A percentile compares a stretch with the other conserved stretches of the same genome.
Evolutionary conservation across 2,113 vertebrate species (phyloP).

Genomic region (Hyperopisus bebe): DNA sequence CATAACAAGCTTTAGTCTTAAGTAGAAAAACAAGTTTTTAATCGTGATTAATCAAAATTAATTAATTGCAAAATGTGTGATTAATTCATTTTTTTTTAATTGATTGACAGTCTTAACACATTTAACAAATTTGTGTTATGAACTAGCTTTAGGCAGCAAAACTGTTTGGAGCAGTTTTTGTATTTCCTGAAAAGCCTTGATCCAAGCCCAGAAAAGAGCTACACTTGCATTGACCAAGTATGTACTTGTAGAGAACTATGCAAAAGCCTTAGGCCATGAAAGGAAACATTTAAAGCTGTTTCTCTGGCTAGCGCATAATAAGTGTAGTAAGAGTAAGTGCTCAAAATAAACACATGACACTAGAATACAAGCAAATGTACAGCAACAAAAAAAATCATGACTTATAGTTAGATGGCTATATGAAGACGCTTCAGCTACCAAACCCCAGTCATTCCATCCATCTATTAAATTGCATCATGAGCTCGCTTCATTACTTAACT

Average conservation of each 20-base stretch:
- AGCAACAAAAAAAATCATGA: neutral
- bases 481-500: too few relatives aligned
- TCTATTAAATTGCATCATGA: too few relatives aligned
- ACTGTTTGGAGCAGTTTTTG: neutral
- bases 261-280: too few relatives aligned
- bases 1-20: too few relatives aligned
- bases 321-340: neutral
- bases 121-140: neutral
- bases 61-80: too few relatives aligned
- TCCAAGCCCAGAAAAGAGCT: neutral
- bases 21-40: too few relatives aligned
- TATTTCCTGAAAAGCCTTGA: neutral
- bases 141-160: neutral
- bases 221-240: neutral
- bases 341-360: neutral
- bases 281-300: neutral
- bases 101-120: too few relatives aligned
- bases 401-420: neutral
- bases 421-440: neutral
- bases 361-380: neutral
- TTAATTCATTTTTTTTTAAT: too few relatives aligned
- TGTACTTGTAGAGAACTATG: too few relatives aligned
- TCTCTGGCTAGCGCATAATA: neutral
- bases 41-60: too few relatives aligned
- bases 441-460: neutral